A percentile compares a stretch with the other conserved stretches of the same genome.
Conservation (phyloP, 2,888 invertebrate genomes). For the Mylabris sibirica region DNA sequence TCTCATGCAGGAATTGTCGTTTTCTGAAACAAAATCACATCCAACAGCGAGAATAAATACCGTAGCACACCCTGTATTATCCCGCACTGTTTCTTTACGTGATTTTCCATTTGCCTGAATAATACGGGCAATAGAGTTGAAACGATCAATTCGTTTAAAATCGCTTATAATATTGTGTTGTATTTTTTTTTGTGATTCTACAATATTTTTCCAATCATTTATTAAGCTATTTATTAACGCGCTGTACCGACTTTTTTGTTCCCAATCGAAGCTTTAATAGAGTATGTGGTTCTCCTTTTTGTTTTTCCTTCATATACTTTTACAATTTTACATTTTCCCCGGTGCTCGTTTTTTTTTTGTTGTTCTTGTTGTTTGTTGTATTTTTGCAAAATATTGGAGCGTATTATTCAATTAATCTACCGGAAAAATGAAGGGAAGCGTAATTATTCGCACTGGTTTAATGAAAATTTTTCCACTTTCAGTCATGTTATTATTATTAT, state of each 20-base stretch:
- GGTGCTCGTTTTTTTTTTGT: not conserved
- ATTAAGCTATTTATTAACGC: not conserved
- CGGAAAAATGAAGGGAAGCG: not conserved
- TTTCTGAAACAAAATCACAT: no score
- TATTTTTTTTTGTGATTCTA: not conserved
- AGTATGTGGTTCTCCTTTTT: not conserved
- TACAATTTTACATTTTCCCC: not conserved
- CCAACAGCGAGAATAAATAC: no score
- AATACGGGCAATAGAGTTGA: no score
- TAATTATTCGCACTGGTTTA: slow-evolving; percentile 7
- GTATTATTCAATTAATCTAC: slow-evolving; percentile 11
- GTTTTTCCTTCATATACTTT: not conserved
- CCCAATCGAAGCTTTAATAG: not conserved
- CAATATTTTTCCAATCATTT: slow-evolving; percentile 2
- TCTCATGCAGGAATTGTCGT: no score
- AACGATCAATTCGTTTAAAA: not conserved
- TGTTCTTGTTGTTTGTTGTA: not conserved
- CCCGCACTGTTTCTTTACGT: no score
- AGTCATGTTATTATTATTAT: not conserved
- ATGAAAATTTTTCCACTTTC: not conserved
- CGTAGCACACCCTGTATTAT: no score
- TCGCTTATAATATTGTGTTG: not conserved
- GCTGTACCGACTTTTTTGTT: not conserved
- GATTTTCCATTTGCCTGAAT: no score
- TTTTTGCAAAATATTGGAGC: not conserved